Conservation (phyloP, 2,113 vertebrate species). For the Megaleporinus macrocephalus region DNA sequence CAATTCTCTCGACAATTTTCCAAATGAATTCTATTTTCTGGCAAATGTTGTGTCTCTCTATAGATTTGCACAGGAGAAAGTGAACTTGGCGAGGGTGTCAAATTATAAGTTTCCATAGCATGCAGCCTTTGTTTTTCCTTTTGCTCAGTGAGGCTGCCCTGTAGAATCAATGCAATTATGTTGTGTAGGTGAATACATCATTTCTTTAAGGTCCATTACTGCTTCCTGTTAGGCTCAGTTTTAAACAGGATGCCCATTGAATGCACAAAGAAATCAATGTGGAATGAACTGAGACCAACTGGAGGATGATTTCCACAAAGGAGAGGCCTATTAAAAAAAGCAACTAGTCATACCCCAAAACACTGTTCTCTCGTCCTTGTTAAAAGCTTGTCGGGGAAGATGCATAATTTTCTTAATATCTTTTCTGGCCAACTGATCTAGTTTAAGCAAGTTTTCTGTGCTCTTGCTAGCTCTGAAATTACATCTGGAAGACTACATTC, state of each 20-base stretch:
- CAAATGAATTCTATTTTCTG: conserved; percentile 69
- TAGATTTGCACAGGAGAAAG: conserved; percentile 55
- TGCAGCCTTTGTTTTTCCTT: background rate
- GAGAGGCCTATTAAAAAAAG: conserved; percentile 25
- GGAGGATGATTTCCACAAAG: conserved; percentile 24
- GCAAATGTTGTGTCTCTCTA: conserved; percentile 60
- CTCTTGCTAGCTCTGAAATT: too few species aligned
- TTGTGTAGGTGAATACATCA: conserved; percentile 28
- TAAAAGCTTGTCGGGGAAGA: too few species aligned
- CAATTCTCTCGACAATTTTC: conserved; percentile 50
- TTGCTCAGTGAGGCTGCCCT: conserved; percentile 19
- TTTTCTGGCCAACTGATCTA: too few species aligned
- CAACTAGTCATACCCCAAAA: conserved; percentile 12
- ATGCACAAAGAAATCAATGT: conserved; percentile 23
- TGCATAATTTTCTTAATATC: too few species aligned
- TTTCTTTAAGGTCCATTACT: conserved; percentile 19
- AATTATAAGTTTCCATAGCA: conserved; percentile 18
- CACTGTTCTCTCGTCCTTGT: background rate
- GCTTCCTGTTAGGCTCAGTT: conserved; percentile 10
- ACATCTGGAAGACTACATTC: too few species aligned
- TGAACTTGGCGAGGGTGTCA: conserved; percentile 48
- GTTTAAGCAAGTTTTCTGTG: too few species aligned
- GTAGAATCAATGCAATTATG: conserved; percentile 31
- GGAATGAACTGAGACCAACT: conserved; percentile 7
- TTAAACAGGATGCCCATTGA: conserved; percentile 6